These are phyloP conservation scores for Balearica regulorum DNA, from an alignment of 2,797 vertebrate species.

Conservation along the genomic window DNA sequence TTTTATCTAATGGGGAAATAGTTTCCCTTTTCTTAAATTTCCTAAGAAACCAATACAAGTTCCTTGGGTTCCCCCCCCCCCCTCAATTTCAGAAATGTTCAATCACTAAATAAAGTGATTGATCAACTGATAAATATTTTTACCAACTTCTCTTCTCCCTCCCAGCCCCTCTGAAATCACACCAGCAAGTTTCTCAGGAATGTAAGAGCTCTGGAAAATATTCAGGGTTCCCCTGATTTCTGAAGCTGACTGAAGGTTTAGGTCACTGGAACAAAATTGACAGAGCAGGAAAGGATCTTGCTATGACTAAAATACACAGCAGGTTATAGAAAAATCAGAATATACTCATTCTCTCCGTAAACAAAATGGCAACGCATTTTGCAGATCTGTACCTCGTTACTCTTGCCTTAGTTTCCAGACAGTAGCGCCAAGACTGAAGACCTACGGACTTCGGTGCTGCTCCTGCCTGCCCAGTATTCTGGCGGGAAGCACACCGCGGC, in stretches of 20 bases:
- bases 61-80: not conserved
- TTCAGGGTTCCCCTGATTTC: not conserved
- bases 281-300: not conserved
- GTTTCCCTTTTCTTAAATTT: no score
- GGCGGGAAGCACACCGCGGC: fast-evolving
- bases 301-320: fast-evolving
- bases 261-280: fast-evolving
- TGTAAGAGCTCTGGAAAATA: not conserved
- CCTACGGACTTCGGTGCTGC: fast-evolving
- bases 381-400: not conserved
- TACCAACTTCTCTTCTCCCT: not conserved
- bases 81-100: not conserved
- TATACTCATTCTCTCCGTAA: not conserved
- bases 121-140: not conserved
- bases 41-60: not conserved
- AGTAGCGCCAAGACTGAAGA: no score
- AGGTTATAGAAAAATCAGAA: not conserved
- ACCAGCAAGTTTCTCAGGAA: not conserved
- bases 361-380: fast-evolving
- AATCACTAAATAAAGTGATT: not conserved
- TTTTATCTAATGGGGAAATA: not conserved
- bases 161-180: not conserved
- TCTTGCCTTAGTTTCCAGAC: not conserved
- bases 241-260: not conserved
- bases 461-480: not conserved